Evolutionary conservation across 2,888 invertebrate species (phyloP), one percentile per base, ranked within the genome.

Genomic region (Nesidiocoris tenuis): DNA sequence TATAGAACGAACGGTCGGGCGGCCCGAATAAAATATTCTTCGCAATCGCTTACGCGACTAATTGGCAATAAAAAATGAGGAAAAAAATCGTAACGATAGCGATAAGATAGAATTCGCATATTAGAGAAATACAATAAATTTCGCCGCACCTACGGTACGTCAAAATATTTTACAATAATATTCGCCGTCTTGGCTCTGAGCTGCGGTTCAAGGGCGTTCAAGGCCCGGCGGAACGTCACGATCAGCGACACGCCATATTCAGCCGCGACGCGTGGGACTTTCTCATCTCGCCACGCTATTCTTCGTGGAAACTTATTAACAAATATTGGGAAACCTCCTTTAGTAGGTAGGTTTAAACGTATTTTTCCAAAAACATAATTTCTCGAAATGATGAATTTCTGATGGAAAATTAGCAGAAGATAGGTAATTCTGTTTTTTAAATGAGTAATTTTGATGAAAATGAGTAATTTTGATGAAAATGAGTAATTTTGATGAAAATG

Each of bases 191-290:
- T 39, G 5, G 39, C 39, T 3, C 5, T 7, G 39, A 39, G 39
- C 64, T 9, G 24, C 1, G 64, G 64, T 64, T 64, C 64, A 64
- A 64, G 64, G 64, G 64, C 64, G 64, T 64, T 64, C 64, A 64
- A 64, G 21, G 22, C n/a, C n/a, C 22, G 64, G 12, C 61, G 39
- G 39, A 39, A 39, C 39, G 39, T 39, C 39, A 39, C 39, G 39
- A 39, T 39, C 39, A 39, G 39, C 39, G 39, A 39, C 39, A 39
- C 39, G 39, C 39, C 39, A 39, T 39, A 7, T 39, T 12, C 39
- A 39, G 39, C 39, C 12, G 12, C 3, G 12, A 39, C 39, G 39
- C 39, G 39, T 39, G 39, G 39, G 39, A 39, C 39, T 39, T n/a
- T n/a, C 39, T 3, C 12, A 39, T 39, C 3, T 12, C 39, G 39